Evolutionary conservation across 1,140 invertebrate species (phyloP).

Genomic region (Cydia amplana): DNA sequence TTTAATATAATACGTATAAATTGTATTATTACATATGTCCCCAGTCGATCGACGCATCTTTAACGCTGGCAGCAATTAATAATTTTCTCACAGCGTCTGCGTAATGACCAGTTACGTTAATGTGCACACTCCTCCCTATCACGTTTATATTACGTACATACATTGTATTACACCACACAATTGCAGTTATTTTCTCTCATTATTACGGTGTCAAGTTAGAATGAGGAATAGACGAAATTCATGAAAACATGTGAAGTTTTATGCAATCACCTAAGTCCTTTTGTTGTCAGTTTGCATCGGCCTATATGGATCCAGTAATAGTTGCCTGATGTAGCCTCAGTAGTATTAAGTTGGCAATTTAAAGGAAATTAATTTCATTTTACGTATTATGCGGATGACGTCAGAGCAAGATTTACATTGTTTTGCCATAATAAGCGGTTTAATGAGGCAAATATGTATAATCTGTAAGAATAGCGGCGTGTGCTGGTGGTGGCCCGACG

Average conservation of each 20-base stretch:
- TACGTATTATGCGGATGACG: background rate
- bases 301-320: background rate
- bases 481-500: background rate
- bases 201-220: slow-evolving; percentile 2
- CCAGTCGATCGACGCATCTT: background rate
- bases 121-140: slow-evolving; percentile 19
- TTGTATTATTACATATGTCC: background rate
- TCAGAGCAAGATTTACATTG: background rate
- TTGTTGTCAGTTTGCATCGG: background rate
- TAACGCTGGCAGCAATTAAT: slow-evolving; percentile 11
- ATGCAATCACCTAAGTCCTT: background rate
- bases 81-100: slow-evolving; percentile 6
- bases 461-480: background rate
- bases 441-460: background rate
- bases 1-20: background rate
- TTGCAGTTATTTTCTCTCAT: slow-evolving; percentile 28
- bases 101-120: slow-evolving; percentile 32
- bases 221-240: background rate
- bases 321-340: too few species aligned
- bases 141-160: slow-evolving; percentile 20
- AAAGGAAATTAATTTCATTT: background rate
- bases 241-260: slow-evolving; percentile 5
- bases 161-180: slow-evolving; percentile 23
- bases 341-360: background rate
- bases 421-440: background rate